Evolutionary conservation across 2,113 vertebrate species (phyloP).

Genomic region (Corydoras sp.): DNA sequence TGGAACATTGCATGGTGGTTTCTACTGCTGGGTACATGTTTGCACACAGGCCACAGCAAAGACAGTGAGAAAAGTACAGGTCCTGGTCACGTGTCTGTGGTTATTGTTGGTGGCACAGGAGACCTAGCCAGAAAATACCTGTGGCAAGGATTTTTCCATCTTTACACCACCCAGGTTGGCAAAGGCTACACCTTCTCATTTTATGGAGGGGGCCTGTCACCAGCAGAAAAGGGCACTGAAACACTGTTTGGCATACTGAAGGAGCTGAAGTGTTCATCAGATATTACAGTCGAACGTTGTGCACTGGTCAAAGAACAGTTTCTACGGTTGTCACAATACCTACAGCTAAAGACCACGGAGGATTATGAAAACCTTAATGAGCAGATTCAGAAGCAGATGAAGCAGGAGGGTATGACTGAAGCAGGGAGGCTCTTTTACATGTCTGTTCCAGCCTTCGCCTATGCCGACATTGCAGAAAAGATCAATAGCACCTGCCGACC

Average conservation of each 20-base stretch:
- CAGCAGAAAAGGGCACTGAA: slow-evolving; percentile 58
- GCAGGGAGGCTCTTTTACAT: slow-evolving; percentile 89
- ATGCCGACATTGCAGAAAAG: slow-evolving; percentile 74
- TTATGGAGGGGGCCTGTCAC: slow-evolving; percentile 71
- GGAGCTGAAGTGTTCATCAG: slow-evolving; percentile 67
- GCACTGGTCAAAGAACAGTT: slow-evolving; percentile 81
- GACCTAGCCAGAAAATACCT: slow-evolving; percentile 92
- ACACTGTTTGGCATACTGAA: slow-evolving; percentile 77
- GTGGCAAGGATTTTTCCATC: slow-evolving; percentile 90
- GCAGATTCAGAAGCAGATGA: slow-evolving; percentile 63
- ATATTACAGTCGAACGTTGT: slow-evolving; percentile 63
- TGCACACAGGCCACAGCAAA: slow-evolving; percentile 42
- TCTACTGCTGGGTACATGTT: slow-evolving; percentile 60
- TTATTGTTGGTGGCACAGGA: slow-evolving; percentile 85
- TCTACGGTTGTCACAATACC: slow-evolving; percentile 75
- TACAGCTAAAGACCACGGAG: slow-evolving; percentile 69
- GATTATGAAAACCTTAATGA: slow-evolving; percentile 71
- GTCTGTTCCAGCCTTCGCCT: slow-evolving; percentile 85
- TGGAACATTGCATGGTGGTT: slow-evolving; percentile 42
- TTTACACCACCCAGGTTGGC: slow-evolving; percentile 75
- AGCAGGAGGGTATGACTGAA: slow-evolving; percentile 72
- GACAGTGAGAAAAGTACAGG: slow-evolving; percentile 45
- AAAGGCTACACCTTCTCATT: slow-evolving; percentile 82
- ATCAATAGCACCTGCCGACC: slow-evolving; percentile 83
- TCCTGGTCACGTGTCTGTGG: slow-evolving; percentile 78